Base-by-base conservation (phyloP, 2,888 invertebrate genomes). In the Melipona beecheii region DNA sequence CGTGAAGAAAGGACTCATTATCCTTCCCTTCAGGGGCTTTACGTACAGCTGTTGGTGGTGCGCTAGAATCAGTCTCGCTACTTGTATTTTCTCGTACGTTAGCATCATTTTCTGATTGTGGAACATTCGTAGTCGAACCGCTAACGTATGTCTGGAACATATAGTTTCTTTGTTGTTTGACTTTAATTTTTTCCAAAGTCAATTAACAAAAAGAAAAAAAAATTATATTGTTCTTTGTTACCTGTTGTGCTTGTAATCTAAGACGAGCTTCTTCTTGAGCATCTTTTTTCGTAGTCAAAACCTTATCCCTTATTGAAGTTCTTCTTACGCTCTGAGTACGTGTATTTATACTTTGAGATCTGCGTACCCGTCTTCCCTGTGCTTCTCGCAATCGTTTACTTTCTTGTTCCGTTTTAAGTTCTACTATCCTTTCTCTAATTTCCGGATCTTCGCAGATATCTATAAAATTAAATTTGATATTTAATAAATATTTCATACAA, bases 361-460 rank as follows among this genome's bases (percentile, higher is more conserved):
- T 95, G 76, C 97, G 95, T 17, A 97, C 96, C 90, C 97, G 96
- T 88, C 96, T 95, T 85, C 95, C 95, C 81, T 96, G 96, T 9
- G 96, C 96, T 87, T 96, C 96, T 88, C 96, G 96, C 88, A 96
- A 95, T 91, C 96, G 96, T 93, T 96, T 97, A 85, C 96, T 97
- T 94, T 98, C 98, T 93, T 99, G 98, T 92, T 99, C 99, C 17
- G 97, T 97, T 92, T 97, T 97, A 79, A 99, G 95, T 91, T 98
- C 97, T 86, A 97, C 95, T 88, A 99, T 98, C 87, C 98, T 96
- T 90, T 97, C 98, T 86, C 98, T 97, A 92, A 99, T 96, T 94
- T 99, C 99, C 0, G 97, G 97, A 95, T 99, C 99, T 94, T 99
- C 99, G 94, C 99, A 99, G 91, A 99, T 98, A 94, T 99, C 99